phyloP scores from a whole-genome alignment of 2,113 vertebrate species.

The Aleadryas rufinucha region DNA sequence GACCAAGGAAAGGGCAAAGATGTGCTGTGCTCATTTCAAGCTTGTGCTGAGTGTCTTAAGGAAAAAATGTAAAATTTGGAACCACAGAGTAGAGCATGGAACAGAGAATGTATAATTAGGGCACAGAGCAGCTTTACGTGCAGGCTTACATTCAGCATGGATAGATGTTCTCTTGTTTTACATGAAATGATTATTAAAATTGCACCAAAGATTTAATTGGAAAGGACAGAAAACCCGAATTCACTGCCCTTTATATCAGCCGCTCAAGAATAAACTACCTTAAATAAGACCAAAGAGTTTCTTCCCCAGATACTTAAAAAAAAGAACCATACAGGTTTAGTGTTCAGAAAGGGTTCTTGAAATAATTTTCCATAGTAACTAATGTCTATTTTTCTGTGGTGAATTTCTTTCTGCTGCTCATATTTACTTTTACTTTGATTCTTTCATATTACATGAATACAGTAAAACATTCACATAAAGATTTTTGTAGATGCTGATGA shows the following conservation, averaged over 20 bases:
- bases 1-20: fast-evolving
- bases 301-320: not conserved
- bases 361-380: slow-evolving; percentile 11
- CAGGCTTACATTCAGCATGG: not conserved
- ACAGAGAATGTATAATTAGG: not conserved
- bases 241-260: not conserved
- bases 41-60: not conserved
- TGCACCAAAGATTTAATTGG: not conserved
- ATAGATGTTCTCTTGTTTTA: not conserved
- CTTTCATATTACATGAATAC: not conserved
- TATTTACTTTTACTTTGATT: not conserved
- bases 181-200: not conserved
- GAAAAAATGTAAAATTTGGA: not conserved
- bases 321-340: not conserved
- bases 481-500: not conserved
- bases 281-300: not conserved
- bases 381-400: not conserved
- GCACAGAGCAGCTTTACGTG: not conserved
- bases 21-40: not conserved
- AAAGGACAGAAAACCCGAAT: not conserved
- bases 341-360: not conserved
- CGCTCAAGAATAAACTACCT: not conserved
- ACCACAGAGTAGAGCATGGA: fast-evolving
- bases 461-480: not conserved
- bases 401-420: not conserved